These are phyloP conservation scores for Eonycteris spelaea DNA, from an alignment of 2,113 vertebrate species.

Conservation along the genomic window DNA sequence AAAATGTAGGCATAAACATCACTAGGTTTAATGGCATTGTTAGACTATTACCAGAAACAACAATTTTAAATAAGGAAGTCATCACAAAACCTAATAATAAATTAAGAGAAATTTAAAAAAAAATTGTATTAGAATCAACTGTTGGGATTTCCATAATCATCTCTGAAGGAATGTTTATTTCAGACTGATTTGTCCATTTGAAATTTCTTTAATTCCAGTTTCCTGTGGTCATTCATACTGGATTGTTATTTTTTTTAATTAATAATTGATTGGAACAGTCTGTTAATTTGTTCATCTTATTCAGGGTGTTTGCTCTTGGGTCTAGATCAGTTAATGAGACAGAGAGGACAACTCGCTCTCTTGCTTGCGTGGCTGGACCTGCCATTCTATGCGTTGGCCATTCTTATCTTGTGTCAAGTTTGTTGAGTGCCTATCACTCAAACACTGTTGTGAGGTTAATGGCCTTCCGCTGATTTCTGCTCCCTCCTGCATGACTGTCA, in stretches of 20 bases:
- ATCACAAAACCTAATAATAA: background rate
- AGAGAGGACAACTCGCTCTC: background rate
- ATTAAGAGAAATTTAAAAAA: background rate
- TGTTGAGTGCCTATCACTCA: background rate
- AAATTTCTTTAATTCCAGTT: background rate
- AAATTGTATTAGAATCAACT: background rate
- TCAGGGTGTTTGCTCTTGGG: background rate
- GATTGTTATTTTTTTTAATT: background rate
- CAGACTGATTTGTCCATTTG: background rate
- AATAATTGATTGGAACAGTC: background rate
- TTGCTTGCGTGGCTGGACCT: background rate
- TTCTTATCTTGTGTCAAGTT: background rate
- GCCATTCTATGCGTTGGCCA: background rate
- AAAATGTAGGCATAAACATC: conserved; percentile 10
- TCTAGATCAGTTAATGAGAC: background rate
- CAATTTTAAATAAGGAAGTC: background rate
- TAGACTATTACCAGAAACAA: background rate
- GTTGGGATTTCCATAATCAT: background rate
- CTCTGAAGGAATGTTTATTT: background rate
- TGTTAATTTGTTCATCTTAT: background rate
- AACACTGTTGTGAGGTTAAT: conserved; percentile 14
- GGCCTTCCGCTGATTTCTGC: background rate
- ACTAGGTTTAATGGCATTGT: background rate
- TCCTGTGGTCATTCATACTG: background rate
- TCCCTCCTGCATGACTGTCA: background rate